Evolutionary conservation across 1,140 invertebrate species (phyloP), one percentile per base, ranked within the genome.

Genomic region (Euwallacea fornicatus): DNA sequence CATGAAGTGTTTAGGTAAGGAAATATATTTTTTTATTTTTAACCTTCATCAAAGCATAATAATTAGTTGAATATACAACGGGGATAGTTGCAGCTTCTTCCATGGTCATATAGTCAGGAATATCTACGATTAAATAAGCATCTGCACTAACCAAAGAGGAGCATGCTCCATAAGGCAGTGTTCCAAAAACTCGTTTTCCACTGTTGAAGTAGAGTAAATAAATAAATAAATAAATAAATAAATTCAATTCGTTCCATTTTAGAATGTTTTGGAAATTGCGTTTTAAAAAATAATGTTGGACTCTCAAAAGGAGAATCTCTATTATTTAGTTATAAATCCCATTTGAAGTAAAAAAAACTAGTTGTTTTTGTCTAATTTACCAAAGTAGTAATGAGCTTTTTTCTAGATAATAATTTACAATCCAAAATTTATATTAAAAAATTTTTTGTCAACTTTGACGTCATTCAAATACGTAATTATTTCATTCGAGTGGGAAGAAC

Each of bases 11-110:
- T 61, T n/a, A n/a, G n/a, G 33, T 33, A 61, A 56, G 7, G 15
- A 56, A 56, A 56, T n/a, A 8, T 15, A 56, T 15, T 7, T 56
- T 9, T 56, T 56, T n/a, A n/a, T n/a, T n/a, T n/a, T n/a, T n/a
- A 33, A 66, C 64, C 64, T 42, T 55, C 8, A 66, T 7, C 16
- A 66, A 44, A 21, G 93, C 91, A 78, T 93, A 94, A 72, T 93
- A 92, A 1, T 88, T 93, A 0, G 94, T 96, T 56, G 86, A 86
- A 78, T 96, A 97, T 7, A 91, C 91, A 1, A 91, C 90, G 6
- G 95, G 95, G 0, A 98, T 86, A 0, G 94, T 95, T 0, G 93
- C 92, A 2, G 95, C 96, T 56, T 98, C 92, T 77, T 93, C 89
- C 13, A 98, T 81, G 0, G 56, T 87, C 95, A 95, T 97, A 7